phyloP scores from a whole-genome alignment of 37 sponge, comb jelly and placozoan genomes.

The Ianthella basta region DNA sequence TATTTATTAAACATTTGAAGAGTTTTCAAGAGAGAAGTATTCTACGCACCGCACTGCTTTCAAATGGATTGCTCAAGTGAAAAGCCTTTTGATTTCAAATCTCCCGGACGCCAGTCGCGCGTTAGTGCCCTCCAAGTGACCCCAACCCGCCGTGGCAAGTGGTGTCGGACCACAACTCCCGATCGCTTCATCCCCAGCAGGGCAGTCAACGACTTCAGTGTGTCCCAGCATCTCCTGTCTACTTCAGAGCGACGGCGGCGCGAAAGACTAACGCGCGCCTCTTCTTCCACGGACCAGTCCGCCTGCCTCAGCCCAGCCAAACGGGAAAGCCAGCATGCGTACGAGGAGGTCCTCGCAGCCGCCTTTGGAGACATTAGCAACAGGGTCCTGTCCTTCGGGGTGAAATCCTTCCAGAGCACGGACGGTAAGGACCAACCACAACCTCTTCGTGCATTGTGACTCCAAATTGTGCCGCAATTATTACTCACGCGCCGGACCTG shows the following conservation, averaged over 20 bases:
- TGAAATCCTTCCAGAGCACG: not conserved
- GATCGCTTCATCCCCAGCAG: constrained; percentile 80
- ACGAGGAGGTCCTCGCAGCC: not conserved
- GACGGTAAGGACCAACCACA: not conserved
- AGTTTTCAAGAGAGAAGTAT: no score
- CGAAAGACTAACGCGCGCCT: no score
- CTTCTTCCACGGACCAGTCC: not conserved
- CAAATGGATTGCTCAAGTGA: constrained; percentile 15
- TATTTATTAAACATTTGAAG: no score
- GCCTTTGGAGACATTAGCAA: constrained; percentile 21
- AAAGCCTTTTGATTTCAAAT: not conserved
- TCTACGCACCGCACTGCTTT: no score
- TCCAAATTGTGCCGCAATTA: no score
- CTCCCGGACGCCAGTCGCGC: not conserved
- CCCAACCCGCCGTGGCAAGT: constrained; percentile 8
- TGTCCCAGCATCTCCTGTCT: constrained; percentile 48
- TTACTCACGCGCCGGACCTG: no score
- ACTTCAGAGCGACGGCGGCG: not conserved
- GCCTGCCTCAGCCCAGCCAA: constrained; percentile 4
- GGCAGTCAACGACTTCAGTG: constrained; percentile 44
- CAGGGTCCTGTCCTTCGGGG: constrained; percentile 16
- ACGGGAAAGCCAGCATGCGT: not conserved
- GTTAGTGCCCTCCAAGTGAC: not conserved
- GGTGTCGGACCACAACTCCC: constrained; percentile 29
- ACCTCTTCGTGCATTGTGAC: no score